Conservation (phyloP, 2,888 invertebrate species). For the Formica aserva region DNA sequence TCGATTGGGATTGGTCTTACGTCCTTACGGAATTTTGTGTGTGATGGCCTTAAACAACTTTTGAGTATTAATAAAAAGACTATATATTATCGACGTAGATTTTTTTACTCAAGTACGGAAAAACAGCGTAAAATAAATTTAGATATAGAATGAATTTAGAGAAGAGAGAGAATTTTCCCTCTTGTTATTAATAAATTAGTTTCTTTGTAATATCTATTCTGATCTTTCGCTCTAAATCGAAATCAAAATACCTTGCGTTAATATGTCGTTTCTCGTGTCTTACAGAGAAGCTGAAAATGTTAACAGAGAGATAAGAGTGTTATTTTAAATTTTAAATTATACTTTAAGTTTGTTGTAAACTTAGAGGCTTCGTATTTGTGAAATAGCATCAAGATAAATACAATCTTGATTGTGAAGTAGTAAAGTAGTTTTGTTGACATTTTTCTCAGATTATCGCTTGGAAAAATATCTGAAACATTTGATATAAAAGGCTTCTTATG, state of each 20-base stretch:
- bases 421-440: not conserved
- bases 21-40: too few species aligned
- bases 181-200: not conserved
- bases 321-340: not conserved
- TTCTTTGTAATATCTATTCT: not conserved
- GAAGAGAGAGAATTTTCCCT: not conserved
- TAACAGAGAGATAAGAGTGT: not conserved
- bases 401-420: not conserved
- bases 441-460: not conserved
- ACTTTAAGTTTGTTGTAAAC: not conserved
- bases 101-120: not conserved
- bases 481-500: not conserved
- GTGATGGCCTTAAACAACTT: not conserved
- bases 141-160: not conserved
- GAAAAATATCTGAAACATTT: not conserved
- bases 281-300: not conserved
- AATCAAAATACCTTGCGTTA: not conserved
- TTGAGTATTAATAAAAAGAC: not conserved
- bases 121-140: too few species aligned
- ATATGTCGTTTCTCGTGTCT: not conserved
- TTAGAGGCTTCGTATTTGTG: not conserved
- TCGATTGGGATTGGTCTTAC: too few species aligned
- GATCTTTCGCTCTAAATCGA: not conserved
- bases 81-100: not conserved
- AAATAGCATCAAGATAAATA: constrained; percentile 9